phyloP scores from a whole-genome alignment of 2,797 vertebrate species.

The Aphelocoma californica region DNA sequence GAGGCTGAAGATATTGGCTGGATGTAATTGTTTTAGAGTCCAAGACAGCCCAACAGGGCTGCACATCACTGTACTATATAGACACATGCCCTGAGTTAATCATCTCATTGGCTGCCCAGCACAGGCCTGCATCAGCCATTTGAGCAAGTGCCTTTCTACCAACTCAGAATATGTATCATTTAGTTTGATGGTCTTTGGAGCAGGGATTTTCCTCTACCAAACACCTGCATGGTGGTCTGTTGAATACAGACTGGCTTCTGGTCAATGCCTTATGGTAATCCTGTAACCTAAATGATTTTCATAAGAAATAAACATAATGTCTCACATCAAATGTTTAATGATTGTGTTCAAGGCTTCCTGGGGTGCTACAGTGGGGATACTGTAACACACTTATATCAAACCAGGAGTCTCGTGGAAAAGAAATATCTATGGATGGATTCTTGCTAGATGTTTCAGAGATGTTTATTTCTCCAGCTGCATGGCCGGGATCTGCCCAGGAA shows the following conservation, averaged over 20 bases:
- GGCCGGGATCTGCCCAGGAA: no score
- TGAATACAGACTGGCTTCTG: background rate
- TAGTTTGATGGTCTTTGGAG: background rate
- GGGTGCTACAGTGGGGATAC: no score
- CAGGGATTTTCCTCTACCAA: background rate
- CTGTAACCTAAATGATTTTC: background rate
- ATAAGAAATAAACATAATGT: background rate
- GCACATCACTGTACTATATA: background rate
- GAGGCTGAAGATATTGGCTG: background rate
- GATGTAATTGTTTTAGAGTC: background rate
- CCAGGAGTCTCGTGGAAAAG: no score
- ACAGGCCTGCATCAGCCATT: background rate
- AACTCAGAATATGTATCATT: background rate
- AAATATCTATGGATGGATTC: no score
- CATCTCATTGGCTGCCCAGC: background rate
- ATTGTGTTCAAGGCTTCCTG: background rate
- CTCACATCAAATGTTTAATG: background rate
- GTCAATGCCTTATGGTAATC: background rate
- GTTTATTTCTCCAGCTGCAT: no score
- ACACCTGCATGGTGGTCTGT: background rate
- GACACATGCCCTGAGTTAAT: background rate
- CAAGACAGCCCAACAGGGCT: background rate
- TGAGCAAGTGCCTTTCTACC: background rate
- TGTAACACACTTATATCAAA: no score
- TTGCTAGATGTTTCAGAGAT: no score